Evolutionary conservation across 1,140 invertebrate species (phyloP), one percentile per base, ranked within the genome.

Genomic region (Formica selysi): DNA sequence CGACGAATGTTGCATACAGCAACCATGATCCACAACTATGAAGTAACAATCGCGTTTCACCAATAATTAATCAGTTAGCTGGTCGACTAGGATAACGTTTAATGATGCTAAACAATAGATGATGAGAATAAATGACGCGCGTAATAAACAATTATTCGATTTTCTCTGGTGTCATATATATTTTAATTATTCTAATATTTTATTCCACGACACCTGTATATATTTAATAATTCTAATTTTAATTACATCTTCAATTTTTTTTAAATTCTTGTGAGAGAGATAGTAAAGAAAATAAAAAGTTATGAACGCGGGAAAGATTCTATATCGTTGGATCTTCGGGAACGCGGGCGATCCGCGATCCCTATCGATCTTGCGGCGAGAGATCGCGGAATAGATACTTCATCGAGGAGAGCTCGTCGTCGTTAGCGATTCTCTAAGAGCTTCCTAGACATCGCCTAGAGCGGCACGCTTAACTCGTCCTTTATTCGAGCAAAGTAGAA

Each of bases 371-470:
- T 48, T 32, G 61, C 44, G 19, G 70, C 48, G n/a, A 57, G 68
- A 76, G 68, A 76, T 73, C 54, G 57, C 38, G 64, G 29, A 38
- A 73, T 16, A 48, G 64, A 32, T 59, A 62, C 61, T 36, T 67
- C 32, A 29, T 64, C 61, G 61, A 36, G 29, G 8, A 64, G 29
- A 26, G 29, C 16, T 44, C 32, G 8, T 65, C 70, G 26, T 90
- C 89, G 81, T 85, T 87, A 85, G 68, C 70, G 76, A 10, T 86
- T 83, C 79, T 67, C 73, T 79, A 90, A 78, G 88, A 76, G 91
- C 89, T 92, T 94, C 93, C 92, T 94, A 94, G 93, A 94, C 90
- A 87, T 89, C 65, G 92, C 92, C 91, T 68, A 67, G 57, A 85
- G 91, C 85, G 38, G 29, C 29, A 11, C 29, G 64, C 36, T 70